Base-by-base conservation (phyloP, 2,888 invertebrate genomes). In the Rhogogaster chlorosoma region DNA sequence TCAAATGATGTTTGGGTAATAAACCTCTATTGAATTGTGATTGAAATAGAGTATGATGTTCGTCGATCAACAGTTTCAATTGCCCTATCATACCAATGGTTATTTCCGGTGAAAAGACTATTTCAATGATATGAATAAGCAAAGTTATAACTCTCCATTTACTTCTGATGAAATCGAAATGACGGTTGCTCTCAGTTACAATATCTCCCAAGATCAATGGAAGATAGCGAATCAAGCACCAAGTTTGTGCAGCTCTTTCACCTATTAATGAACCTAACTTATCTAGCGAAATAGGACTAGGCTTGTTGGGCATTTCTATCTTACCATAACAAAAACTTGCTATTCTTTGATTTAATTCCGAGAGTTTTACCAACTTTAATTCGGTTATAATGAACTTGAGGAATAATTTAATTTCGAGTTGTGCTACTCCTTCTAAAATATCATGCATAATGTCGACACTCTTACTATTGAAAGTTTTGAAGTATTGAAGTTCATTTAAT, bases 231-330 rank as follows among this genome's bases (percentile, higher is more conserved):
- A 77, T 83, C 36, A 87, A 64, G 49, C 84, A 84, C 36, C 85
- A 78, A 45, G 84, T 85, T 84, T 86, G 87, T 36, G 85, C 85
- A 10, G 85, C 86, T 82, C 71, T 82, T 84, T 86, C 85, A 42
- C 86, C 85, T 12, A 87, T 77, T 36, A 36, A 22, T 22, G 32
- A 9, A 73, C 73, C 73, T 12, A 38, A 5, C 36, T 73, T 73
- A 38, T 73, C 73, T 73, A 73, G 29, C n/a, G 42, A n/a, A 42
- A 73, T 38, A 49, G 67, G 61, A 84, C 82, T 85, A 32, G 82
- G 83, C 9, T 80, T 84, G 70, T 85, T 84, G 36, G 22, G 80
- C 4, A 87, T 45, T 12, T 78, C 29, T 10, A 61, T 36, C 5
- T 83, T 38, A 3, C 85, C 85, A 84, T 84, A 87, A 82, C 86